Evolutionary conservation across 2,113 vertebrate genomes (phyloP).

Genomic region (Nothocercus nigrocapillus): DNA sequence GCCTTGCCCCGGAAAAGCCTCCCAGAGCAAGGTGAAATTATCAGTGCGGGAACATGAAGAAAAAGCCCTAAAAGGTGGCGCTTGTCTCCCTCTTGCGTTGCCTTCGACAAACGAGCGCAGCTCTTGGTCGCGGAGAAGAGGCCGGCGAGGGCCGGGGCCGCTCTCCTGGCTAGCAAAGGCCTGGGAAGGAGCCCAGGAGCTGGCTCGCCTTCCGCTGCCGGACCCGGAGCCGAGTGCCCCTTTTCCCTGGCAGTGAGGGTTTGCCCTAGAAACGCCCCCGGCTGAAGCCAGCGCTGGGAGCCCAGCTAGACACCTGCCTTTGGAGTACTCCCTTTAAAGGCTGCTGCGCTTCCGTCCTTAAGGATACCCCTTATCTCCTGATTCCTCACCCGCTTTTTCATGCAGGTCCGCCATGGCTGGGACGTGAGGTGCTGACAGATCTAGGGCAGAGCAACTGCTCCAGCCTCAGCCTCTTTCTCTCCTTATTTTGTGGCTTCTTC

Average conservation of each 20-base stretch:
- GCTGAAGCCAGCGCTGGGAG: not conserved
- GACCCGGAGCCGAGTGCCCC: not conserved
- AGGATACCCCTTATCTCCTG: not conserved
- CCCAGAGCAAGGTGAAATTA: not conserved
- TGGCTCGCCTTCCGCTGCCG: not conserved
- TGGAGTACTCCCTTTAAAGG: not conserved
- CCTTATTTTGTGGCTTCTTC: accelerated
- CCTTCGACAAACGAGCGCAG: not conserved
- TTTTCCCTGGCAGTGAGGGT: not conserved
- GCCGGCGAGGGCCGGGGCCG: no score
- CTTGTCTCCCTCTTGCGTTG: conserved; percentile 55
- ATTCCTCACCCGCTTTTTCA: not conserved
- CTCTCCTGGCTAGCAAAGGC: no score
- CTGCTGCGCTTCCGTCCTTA: not conserved
- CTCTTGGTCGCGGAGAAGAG: not conserved
- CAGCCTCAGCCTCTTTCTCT: accelerated
- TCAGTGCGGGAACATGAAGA: not conserved
- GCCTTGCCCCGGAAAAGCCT: no score
- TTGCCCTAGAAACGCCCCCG: not conserved
- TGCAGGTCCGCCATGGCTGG: not conserved
- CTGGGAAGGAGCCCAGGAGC: not conserved
- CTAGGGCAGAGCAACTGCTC: no score
- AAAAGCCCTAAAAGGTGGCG: not conserved
- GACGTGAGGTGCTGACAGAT: accelerated
- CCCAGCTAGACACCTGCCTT: not conserved